phyloP scores from a whole-genome alignment of 2,888 invertebrate genomes.

The Drosophila fulvimacula region DNA sequence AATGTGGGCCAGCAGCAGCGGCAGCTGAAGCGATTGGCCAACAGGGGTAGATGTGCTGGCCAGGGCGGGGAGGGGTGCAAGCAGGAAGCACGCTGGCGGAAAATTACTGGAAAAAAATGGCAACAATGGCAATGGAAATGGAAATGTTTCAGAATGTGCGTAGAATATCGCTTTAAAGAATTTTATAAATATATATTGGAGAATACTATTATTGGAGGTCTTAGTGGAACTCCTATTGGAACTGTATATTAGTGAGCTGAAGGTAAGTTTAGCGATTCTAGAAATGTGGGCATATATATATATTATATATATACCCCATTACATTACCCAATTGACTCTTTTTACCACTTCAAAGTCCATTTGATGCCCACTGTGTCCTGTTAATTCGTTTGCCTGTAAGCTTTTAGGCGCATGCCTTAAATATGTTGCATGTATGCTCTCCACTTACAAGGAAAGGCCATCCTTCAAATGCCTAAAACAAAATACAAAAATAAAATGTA shows the following conservation, averaged over 20 bases:
- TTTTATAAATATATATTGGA: too few relatives aligned
- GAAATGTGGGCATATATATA: too few relatives aligned
- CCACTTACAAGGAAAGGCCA: constrained; percentile 9
- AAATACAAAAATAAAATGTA: constrained; percentile 22
- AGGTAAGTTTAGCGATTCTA: too few relatives aligned
- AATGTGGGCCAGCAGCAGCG: constrained; percentile 51
- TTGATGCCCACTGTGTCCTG: constrained; percentile 29
- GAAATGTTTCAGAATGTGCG: not conserved
- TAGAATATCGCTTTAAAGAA: not conserved
- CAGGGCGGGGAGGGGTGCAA: not conserved
- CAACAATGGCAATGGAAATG: constrained; percentile 20
- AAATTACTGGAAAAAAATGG: constrained; percentile 3
- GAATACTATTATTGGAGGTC: too few relatives aligned
- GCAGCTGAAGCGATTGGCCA: constrained; percentile 4
- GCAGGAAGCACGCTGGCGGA: not conserved
- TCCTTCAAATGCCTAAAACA: constrained; percentile 44
- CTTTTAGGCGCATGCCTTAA: constrained; percentile 43
- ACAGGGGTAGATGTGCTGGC: too few relatives aligned
- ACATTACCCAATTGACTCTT: not conserved
- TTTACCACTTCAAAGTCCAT: fast-evolving
- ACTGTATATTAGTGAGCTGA: too few relatives aligned
- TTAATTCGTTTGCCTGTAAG: constrained; percentile 11
- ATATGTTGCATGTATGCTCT: constrained; percentile 37
- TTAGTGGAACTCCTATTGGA: too few relatives aligned
- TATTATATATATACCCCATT: not conserved